phyloP scores from a whole-genome alignment of 2,888 invertebrate species.

The Ceramica pisi region DNA sequence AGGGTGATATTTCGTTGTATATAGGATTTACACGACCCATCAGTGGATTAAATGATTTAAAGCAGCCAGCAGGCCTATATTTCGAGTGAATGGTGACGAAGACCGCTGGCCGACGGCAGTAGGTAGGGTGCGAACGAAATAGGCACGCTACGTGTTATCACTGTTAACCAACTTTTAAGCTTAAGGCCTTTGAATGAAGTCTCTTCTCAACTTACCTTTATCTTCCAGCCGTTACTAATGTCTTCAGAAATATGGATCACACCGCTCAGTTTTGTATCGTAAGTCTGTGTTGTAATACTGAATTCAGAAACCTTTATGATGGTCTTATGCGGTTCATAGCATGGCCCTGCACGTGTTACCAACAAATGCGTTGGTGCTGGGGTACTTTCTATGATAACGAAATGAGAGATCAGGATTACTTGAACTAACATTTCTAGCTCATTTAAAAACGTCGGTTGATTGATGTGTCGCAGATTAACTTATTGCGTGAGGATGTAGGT shows the following conservation, averaged over 20 bases:
- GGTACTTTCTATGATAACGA: conserved; percentile 1
- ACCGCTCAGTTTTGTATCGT: conserved; percentile 74
- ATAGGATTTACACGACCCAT: too few relatives aligned
- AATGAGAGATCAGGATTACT: conserved; percentile 12
- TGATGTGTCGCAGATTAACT: not conserved
- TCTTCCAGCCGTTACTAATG: conserved; percentile 75
- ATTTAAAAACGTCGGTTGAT: conserved; percentile 4
- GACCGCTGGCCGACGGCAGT: not conserved
- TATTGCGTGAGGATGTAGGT: not conserved
- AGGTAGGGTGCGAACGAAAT: not conserved
- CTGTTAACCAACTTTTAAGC: not conserved
- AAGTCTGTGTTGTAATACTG: conserved; percentile 69
- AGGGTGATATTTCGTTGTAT: too few relatives aligned
- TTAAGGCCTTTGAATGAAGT: not conserved
- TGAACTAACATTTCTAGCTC: conserved; percentile 24
- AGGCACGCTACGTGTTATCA: not conserved
- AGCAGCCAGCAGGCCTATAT: not conserved
- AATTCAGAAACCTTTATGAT: conserved; percentile 71
- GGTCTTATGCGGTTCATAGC: conserved; percentile 51
- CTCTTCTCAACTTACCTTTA: conserved; percentile 68
- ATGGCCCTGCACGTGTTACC: conserved; percentile 74
- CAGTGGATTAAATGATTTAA: too few relatives aligned
- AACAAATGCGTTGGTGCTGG: conserved; percentile 74
- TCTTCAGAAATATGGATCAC: conserved; percentile 71
- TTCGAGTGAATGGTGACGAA: not conserved